Base-by-base conservation (phyloP, 2,888 invertebrate species). In the Gisinianus flammeolus region DNA sequence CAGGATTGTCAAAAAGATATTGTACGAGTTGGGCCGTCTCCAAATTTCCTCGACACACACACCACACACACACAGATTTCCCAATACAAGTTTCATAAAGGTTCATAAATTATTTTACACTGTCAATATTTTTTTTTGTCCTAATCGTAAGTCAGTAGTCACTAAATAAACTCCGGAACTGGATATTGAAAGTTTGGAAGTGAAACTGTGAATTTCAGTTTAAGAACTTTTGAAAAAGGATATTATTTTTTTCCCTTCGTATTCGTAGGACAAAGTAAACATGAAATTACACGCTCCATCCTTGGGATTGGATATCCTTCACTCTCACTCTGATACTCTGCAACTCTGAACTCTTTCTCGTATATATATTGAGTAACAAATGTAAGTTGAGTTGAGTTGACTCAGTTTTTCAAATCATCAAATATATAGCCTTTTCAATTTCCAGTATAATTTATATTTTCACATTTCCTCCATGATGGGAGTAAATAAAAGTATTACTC, bases 401-500 rank as follows among this genome's bases (percentile, higher is more conserved):
- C 35, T 35, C 35, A 35, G 6, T 35, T 35, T 35, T 35, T 35
- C 35, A 35, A 35, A 35, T 35, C 35, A 35, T 35, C 35, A 35
- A 35, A 35, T n/a, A n/a, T n/a, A n/a, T 35, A 35, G 35, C 35
- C 35, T 12, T 35, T 35, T 35, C 35, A 35, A 35, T 35, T 35
- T 35, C 35, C 35, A 8, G 35, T 10, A 62, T 62, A 62, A 62
- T 62, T 62, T 62, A 62, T 62, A 62, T 62, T 62, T 62, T 62
- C 62, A 62, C 62, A 62, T 62, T 62, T 62, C 24, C 62, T 62
- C 62, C 62, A 62, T 62, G 62, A 62, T 62, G 24, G 26, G 24
- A 62, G 22, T 62, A 62, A 62, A 62, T 62, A 62, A 62, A 62
- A 62, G 62, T 62, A 62, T 62, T 62, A 52, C 8, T 22, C 16